A percentile compares a stretch with the other conserved stretches of the same genome.
These are phyloP conservation scores for Caerostris extrusa DNA, from an alignment of 1,140 invertebrate genomes.

Conservation along the genomic window DNA sequence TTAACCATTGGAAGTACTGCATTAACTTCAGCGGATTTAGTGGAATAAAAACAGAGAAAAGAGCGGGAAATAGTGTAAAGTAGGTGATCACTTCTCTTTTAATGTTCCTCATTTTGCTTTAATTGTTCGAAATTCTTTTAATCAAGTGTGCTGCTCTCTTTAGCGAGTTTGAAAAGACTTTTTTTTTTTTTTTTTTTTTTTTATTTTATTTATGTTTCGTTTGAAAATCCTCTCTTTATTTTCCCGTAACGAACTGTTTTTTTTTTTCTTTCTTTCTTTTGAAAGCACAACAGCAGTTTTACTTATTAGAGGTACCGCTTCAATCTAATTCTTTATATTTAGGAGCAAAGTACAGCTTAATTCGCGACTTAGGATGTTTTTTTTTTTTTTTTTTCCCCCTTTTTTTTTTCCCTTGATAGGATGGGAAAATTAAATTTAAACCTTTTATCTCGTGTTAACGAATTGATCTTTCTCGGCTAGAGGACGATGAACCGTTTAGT, in stretches of 20 bases:
- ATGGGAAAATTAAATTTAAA: conserved; percentile 71
- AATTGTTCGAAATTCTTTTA: conserved; percentile 57
- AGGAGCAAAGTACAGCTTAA: conserved; percentile 59
- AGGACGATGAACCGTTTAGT: conserved; percentile 15
- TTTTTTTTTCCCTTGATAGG: neutral
- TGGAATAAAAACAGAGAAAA: conserved; percentile 3
- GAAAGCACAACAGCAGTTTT: conserved; percentile 5
- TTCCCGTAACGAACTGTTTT: neutral
- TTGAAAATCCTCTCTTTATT: neutral
- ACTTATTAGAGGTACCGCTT: conserved; percentile 24
- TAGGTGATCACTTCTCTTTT: conserved; percentile 50
- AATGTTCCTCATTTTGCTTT: conserved; percentile 3
- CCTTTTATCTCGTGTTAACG: conserved; percentile 69
- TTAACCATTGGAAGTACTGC: conserved; percentile 44
- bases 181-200: neutral
- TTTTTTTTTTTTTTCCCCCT: neutral
- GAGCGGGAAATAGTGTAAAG: neutral
- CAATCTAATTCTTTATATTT: conserved; percentile 18
- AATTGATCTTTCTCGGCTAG: conserved; percentile 50
- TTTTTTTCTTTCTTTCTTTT: neutral
- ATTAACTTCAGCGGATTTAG: conserved; percentile 30
- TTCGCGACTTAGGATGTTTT: conserved; percentile 35
- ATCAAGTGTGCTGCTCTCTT: conserved; percentile 41
- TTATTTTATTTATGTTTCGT: neutral
- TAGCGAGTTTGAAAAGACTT: neutral